A percentile compares a stretch with the other conserved stretches of the same genome.
Conservation (phyloP, 2,797 vertebrate species). For the Etheostoma nigrum region DNA sequence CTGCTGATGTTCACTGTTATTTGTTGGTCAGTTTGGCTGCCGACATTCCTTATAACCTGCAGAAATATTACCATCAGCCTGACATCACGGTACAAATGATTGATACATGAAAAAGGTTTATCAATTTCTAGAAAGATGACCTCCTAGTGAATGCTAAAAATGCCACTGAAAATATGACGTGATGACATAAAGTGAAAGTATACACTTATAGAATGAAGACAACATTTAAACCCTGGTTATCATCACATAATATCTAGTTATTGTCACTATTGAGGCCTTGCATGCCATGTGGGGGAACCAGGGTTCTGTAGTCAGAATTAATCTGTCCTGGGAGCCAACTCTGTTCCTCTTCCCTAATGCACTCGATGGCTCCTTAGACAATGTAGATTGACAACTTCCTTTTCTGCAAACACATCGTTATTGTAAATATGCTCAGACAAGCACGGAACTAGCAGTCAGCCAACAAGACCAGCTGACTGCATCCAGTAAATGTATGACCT, state of each 20-base stretch:
- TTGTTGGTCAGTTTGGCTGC: neutral
- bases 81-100: neutral
- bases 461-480: slow-evolving; percentile 50
- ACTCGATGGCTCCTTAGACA: slow-evolving; percentile 22
- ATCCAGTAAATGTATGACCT: slow-evolving; percentile 63
- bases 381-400: slow-evolving; percentile 39
- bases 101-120: neutral
- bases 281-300: slow-evolving; percentile 13
- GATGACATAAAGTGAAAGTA: neutral
- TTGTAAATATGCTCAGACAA: slow-evolving; percentile 52
- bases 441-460: slow-evolving; percentile 37
- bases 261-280: neutral
- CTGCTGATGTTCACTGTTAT: neutral
- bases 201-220: slow-evolving; percentile 1
- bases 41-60: neutral
- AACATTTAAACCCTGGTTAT: slow-evolving; percentile 5
- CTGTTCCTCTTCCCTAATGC: slow-evolving; percentile 50
- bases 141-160: slow-evolving; percentile 4
- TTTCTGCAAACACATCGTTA: slow-evolving; percentile 46
- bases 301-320: slow-evolving; percentile 17
- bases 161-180: neutral
- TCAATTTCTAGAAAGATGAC: neutral
- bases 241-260: neutral
- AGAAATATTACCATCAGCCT: neutral
- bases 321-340: slow-evolving; percentile 8